Base-by-base conservation (phyloP, 1,140 invertebrate genomes). In the Sminthurides bifidus region DNA sequence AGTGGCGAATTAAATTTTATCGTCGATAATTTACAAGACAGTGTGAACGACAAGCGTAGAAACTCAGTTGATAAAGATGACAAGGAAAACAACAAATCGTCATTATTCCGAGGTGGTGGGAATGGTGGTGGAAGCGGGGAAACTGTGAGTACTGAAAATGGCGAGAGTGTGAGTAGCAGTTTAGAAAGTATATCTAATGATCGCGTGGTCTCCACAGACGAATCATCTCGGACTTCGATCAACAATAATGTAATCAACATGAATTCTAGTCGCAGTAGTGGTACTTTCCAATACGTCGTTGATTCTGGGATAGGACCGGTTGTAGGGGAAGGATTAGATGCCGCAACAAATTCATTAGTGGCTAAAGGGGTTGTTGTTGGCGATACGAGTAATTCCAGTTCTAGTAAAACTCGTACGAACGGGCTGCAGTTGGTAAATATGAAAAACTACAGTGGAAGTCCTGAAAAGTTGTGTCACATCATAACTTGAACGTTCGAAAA, bases 51-150 rank as follows among this genome's bases (percentile, higher is more conserved):
- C 10, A 46, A 62, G 27, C 46, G 53, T 30, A 53, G 55, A 58
- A 31, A 38, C 23, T 49, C 52, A 38, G 31, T 61, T 15, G 60
- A 62, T 52, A 61, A 61, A 30, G 59, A 61, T 52, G 53, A 62
- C 40, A 62, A 62, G 38, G 60, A 62, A 40, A 62, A 62, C 43
- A 41, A 53, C 48, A 53, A 50, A 21, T 37, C 54, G 27, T 15
- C 30, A 6, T 30, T 41, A 4, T 14, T 30, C 17, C 40, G 44
- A 50, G 52, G n/a, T 10, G 21, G 19, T 23, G 33, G 8, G n/a
- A 33, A 17, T 31, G 30, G 23, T n/a, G 49, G 49, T 15, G 49
- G 49, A 19, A 33, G n/a, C 37, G 49, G 31, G 19, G 27, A 38
- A n/a, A 51, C 23, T 14, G 49, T 51, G 6, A 23, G n/a, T 10